Evolutionary conservation across 2,797 vertebrate species (phyloP).

Genomic region (Rhincodon typus): DNA sequence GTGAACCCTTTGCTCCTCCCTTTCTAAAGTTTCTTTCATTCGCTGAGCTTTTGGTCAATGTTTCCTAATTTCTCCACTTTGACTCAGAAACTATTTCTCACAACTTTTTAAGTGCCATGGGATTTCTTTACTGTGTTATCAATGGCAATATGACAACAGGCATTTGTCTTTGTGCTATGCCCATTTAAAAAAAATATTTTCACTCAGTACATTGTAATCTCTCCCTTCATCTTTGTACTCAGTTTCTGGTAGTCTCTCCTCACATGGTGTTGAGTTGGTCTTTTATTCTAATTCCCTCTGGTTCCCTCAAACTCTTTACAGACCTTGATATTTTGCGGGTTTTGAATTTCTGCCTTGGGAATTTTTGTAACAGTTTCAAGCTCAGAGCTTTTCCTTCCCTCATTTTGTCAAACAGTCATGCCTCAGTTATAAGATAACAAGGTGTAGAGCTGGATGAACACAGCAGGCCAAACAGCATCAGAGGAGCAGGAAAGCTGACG

Average conservation of each 20-base stretch:
- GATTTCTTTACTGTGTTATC: neutral
- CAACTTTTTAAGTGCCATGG: neutral
- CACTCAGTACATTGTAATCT: neutral
- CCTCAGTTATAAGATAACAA: neutral
- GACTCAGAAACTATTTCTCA: neutral
- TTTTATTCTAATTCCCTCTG: neutral
- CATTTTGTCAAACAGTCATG: neutral
- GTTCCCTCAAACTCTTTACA: neutral
- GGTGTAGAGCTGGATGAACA: no score
- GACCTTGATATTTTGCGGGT: neutral
- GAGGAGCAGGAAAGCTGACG: no score
- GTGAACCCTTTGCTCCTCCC: neutral
- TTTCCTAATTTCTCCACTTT: neutral
- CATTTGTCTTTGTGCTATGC: neutral
- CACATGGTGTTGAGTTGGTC: neutral
- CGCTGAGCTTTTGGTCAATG: neutral
- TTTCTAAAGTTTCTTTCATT: neutral
- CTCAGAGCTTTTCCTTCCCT: neutral
- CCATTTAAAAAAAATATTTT: neutral
- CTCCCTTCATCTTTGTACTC: neutral
- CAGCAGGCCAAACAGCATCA: no score
- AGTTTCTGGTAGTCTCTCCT: neutral
- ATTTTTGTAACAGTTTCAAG: neutral
- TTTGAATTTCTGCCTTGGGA: slow-evolving; percentile 4
- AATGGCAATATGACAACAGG: neutral